phyloP scores from a whole-genome alignment of 1,140 invertebrate species.

The Sycophila sp. region DNA sequence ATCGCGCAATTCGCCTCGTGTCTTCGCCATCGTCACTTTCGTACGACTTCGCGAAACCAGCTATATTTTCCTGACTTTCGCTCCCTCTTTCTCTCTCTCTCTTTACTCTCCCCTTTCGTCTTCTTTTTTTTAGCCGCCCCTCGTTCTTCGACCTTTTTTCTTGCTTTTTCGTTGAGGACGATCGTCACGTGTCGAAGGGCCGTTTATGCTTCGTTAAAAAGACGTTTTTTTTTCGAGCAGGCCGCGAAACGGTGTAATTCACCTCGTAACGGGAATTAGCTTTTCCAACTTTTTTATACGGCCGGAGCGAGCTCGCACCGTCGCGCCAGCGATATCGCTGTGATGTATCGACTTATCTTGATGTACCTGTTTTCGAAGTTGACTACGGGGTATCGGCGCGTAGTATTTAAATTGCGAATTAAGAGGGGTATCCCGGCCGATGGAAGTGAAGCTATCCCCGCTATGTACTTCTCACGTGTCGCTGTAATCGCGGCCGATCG shows the following conservation, averaged over 20 bases:
- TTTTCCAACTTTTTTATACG: conserved; percentile 11
- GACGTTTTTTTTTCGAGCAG: too few species aligned
- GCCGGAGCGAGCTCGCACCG: not conserved
- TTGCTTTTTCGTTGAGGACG: too few species aligned
- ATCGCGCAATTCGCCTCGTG: too few species aligned
- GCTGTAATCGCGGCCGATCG: too few species aligned
- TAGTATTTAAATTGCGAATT: not conserved
- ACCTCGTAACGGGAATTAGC: conserved; percentile 22
- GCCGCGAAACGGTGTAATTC: not conserved
- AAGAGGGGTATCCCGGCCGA: too few species aligned
- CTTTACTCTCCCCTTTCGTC: too few species aligned
- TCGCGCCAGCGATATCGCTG: not conserved
- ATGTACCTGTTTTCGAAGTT: conserved; percentile 7
- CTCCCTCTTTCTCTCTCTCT: too few species aligned
- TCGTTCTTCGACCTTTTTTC: too few species aligned
- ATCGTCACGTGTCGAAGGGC: conserved; percentile 14
- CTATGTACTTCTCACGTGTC: too few species aligned
- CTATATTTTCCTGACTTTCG: too few species aligned
- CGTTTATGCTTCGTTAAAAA: conserved; percentile 17
- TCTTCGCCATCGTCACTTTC: not conserved
- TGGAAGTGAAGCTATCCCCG: too few species aligned
- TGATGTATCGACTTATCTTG: not conserved
- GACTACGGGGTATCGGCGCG: not conserved
- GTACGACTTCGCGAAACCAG: not conserved
- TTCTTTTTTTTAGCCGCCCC: too few species aligned